A percentile compares a stretch with the other conserved stretches of the same genome.
These are phyloP conservation scores for Cliona cf. orientalis DNA, from an alignment of 37 sponge, comb jelly and placozoan species.

Conservation along the genomic window DNA sequence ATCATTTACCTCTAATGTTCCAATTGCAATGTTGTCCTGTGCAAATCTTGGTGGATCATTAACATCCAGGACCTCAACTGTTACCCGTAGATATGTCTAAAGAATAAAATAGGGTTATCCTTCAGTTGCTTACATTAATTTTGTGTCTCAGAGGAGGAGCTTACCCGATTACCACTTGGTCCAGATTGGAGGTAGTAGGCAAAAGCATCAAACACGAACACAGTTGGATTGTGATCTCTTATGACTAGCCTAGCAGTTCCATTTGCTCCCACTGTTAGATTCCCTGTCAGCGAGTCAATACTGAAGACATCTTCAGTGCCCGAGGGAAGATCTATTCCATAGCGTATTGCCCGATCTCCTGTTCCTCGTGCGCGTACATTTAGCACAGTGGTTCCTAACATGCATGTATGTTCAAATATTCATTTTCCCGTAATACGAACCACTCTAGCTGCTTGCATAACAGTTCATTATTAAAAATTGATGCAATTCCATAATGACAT, in stretches of 20 bases:
- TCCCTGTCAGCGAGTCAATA: conserved; percentile 13
- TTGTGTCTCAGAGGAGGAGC: background rate
- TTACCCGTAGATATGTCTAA: conserved; percentile 33
- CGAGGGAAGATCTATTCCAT: conserved; percentile 17
- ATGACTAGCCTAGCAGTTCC: conserved; percentile 13
- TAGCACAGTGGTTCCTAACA: conserved; percentile 28
- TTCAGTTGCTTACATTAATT: too few relatives aligned
- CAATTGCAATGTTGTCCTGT: background rate
- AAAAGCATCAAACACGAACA: conserved; percentile 8
- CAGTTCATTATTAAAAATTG: too few relatives aligned
- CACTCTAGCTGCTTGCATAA: too few relatives aligned
- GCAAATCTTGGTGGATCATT: conserved; percentile 25
- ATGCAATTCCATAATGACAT: too few relatives aligned
- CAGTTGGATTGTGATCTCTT: background rate
- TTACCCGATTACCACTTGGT: conserved; percentile 17
- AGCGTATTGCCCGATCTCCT: conserved; percentile 4
- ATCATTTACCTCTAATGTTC: background rate
- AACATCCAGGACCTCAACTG: conserved; percentile 23
- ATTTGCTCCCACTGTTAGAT: conserved; percentile 31
- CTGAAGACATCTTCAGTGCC: conserved; percentile 15
- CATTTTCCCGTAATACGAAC: too few relatives aligned
- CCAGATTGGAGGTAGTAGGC: conserved; percentile 41
- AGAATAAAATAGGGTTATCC: too few relatives aligned
- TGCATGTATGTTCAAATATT: too few relatives aligned
- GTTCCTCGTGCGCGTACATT: conserved; percentile 13